phyloP scores from a whole-genome alignment of 2,113 vertebrate species.

The Anthoscopus minutus region DNA sequence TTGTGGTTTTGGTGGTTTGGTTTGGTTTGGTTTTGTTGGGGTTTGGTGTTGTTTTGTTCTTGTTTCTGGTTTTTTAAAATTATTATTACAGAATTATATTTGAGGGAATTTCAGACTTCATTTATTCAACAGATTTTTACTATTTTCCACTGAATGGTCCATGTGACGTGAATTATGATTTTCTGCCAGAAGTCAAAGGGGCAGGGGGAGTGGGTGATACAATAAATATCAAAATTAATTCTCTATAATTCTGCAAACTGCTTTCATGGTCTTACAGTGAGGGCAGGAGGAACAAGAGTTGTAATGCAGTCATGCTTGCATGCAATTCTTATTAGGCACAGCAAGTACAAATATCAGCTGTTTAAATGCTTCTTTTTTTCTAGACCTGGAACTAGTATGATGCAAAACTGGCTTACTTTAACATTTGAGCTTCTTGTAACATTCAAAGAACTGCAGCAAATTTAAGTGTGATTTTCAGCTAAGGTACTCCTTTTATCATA shows the following conservation, averaged over 20 bases:
- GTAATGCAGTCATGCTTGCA: not conserved
- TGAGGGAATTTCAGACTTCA: not conserved
- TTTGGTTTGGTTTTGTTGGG: no score
- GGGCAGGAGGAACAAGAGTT: not conserved
- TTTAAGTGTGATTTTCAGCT: not conserved
- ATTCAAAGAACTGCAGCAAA: not conserved
- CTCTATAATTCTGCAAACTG: not conserved
- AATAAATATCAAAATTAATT: not conserved
- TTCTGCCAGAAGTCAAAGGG: not conserved
- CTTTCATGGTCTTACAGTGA: not conserved
- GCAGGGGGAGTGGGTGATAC: not conserved
- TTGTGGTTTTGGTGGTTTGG: no score
- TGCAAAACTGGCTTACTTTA: not conserved
- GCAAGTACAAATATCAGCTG: not conserved
- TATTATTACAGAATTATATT: not conserved
- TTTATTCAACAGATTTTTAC: not conserved
- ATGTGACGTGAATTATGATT: not conserved
- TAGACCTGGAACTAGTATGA: not conserved
- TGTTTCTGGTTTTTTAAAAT: not conserved
- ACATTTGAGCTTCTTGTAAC: not conserved
- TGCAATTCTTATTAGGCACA: not conserved
- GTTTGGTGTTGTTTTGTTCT: not conserved
- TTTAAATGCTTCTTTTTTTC: conserved; percentile 39
- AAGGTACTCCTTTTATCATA: not conserved
- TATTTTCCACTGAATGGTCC: not conserved